Conservation (phyloP, 2,888 invertebrate genomes). For the Orthosia gothica region DNA sequence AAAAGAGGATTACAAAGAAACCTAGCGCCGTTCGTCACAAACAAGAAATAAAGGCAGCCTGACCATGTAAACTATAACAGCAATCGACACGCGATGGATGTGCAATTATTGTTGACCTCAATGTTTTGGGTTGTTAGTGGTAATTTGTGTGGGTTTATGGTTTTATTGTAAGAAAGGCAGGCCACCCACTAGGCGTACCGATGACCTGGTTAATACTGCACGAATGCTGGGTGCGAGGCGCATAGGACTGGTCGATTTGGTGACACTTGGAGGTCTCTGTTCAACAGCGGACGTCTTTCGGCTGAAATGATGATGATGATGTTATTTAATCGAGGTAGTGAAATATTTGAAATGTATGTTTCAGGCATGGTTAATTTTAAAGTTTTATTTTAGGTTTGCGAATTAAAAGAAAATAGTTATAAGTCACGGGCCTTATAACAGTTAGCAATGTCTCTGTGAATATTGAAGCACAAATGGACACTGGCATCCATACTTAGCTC, state of each 20-base stretch:
- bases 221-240: too few species aligned
- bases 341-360: neutral
- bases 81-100: conserved; percentile 30
- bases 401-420: too few species aligned
- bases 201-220: too few species aligned
- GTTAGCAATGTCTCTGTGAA: neutral
- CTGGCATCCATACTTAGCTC: too few species aligned
- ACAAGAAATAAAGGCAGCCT: neutral
- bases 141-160: conserved; percentile 20
- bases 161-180: neutral
- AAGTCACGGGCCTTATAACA: too few species aligned
- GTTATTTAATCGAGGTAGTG: conserved; percentile 8
- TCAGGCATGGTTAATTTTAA: neutral
- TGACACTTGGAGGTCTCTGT: too few species aligned
- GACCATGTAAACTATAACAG: conserved; percentile 3
- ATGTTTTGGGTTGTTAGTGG: conserved; percentile 21
- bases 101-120: conserved; percentile 37
- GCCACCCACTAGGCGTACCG: too few species aligned
- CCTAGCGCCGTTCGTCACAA: neutral
- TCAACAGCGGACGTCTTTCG: too few species aligned
- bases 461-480: neutral
- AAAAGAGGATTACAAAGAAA: neutral
- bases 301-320: too few species aligned
- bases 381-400: neutral
- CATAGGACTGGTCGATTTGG: too few species aligned